Base-by-base conservation (phyloP, 1,140 invertebrate genomes). In the Drosophila sp. region DNA sequence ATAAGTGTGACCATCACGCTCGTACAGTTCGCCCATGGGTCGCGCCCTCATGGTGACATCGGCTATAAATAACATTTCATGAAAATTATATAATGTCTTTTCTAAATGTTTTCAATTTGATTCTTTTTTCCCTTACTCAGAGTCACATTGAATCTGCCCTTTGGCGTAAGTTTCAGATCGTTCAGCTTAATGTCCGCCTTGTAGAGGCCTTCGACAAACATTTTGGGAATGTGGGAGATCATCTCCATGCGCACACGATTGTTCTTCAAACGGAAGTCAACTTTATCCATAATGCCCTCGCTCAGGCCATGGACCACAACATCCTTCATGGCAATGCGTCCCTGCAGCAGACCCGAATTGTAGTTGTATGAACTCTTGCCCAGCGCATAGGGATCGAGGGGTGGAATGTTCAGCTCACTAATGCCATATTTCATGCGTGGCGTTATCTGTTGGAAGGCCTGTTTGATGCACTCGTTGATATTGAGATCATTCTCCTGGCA, bases 141-240 rank as follows among this genome's bases (percentile, higher is more conserved):
- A 7, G 91, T 82, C 11, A 92, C 63, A 72, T 92, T 92, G 55
- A 92, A 92, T 47, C 65, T 75, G 32, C 91, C 91, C 68, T 92
- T 91, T 32, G 91, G 90, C n/a, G 79, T 84, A n/a, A 92, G 79
- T 67, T 90, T 91, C 27, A 92, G 67, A 33, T 91, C 80, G 58
- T 91, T 92, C 5, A 92, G 67, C 32, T 79, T 84, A 1, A 92
- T 78, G 65, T 92, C 85, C 27, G 90, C 91, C 61, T 91, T 91
- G 65, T 92, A 92, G 40, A 63, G 41, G 38, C 91, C 91, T 60
- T 91, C 90, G 1, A 81, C 74, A 35, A 77, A 67, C 67, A 92
- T 70, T 38, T 78, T 69, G 4, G 91, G 91, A 29, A 90, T 56
- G 44, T 76, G 73, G 17, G 77, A 66, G 7, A 70, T 41, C 40